These are phyloP conservation scores for Colius striatus DNA, from an alignment of 2,113 vertebrate species.

Conservation along the genomic window DNA sequence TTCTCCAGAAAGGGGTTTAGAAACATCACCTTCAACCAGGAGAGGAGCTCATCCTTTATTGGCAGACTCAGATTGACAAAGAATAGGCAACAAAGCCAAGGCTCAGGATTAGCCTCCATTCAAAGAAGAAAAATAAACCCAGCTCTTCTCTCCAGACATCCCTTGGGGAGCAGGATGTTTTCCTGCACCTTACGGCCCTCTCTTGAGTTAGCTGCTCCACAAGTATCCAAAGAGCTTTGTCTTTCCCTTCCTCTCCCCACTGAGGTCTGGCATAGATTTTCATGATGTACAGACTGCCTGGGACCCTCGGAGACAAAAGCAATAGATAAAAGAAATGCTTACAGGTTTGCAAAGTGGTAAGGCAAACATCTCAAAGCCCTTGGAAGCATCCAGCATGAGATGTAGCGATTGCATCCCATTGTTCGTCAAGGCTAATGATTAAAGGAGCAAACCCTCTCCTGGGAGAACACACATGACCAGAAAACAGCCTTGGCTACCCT, in stretches of 20 bases:
- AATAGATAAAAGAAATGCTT: neutral
- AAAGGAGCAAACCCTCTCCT: neutral
- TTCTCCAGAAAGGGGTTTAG: neutral
- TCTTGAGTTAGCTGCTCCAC: neutral
- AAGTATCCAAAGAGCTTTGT: neutral
- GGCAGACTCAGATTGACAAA: neutral
- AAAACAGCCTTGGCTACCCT: neutral
- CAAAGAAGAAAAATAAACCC: neutral
- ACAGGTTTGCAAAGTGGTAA: neutral
- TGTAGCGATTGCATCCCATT: neutral
- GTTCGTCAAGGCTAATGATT: neutral
- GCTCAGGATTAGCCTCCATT: neutral
- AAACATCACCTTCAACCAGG: neutral
- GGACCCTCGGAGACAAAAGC: neutral
- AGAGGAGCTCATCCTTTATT: slow-evolving; percentile 7
- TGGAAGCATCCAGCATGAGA: neutral
- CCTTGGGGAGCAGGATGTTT: neutral
- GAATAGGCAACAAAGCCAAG: neutral
- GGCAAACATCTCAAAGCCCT: neutral
- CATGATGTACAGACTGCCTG: neutral
- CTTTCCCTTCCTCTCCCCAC: neutral
- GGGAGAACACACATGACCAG: neutral
- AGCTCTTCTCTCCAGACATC: neutral
- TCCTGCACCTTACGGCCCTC: neutral
- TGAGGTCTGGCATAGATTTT: neutral